A percentile compares a stretch with the other conserved stretches of the same genome.
phyloP scores from a whole-genome alignment of 2,113 vertebrate genomes.

The Charina bottae region DNA sequence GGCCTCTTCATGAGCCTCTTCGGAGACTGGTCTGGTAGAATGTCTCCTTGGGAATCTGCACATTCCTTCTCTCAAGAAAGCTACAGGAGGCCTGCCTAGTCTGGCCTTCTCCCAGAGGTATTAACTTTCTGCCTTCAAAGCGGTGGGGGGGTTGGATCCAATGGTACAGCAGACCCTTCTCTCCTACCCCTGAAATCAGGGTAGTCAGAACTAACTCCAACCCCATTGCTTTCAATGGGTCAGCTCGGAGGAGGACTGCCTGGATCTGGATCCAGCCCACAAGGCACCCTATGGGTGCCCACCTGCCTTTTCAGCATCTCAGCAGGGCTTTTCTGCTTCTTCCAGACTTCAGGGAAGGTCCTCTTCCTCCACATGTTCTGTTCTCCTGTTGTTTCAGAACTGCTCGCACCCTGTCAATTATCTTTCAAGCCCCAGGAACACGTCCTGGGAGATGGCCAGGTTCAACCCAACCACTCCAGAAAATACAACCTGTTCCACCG shows the following conservation, averaged over 20 bases:
- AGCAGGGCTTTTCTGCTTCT: not conserved
- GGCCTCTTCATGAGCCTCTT: not conserved
- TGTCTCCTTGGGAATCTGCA: not conserved
- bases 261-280: not conserved
- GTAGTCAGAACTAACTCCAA: not conserved
- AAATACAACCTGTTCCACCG: conserved; percentile 65
- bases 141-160: too few relatives aligned
- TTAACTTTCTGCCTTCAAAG: not conserved
- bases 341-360: not conserved
- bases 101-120: not conserved
- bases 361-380: not conserved
- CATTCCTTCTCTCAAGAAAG: not conserved
- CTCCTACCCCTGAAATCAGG: too few relatives aligned
- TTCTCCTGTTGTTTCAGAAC: conserved; percentile 72
- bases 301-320: not conserved
- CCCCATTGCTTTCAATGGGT: not conserved
- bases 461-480: conserved; percentile 71
- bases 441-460: conserved; percentile 77
- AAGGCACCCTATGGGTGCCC: not conserved
- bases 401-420: conserved; percentile 83
- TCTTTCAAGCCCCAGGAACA: conserved; percentile 75
- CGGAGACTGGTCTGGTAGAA: not conserved
- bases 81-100: not conserved
- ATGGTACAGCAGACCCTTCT: too few relatives aligned
- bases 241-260: not conserved